Evolutionary conservation across 2,113 vertebrate genomes (phyloP).

Genomic region (Muntiacus muntjak): DNA sequence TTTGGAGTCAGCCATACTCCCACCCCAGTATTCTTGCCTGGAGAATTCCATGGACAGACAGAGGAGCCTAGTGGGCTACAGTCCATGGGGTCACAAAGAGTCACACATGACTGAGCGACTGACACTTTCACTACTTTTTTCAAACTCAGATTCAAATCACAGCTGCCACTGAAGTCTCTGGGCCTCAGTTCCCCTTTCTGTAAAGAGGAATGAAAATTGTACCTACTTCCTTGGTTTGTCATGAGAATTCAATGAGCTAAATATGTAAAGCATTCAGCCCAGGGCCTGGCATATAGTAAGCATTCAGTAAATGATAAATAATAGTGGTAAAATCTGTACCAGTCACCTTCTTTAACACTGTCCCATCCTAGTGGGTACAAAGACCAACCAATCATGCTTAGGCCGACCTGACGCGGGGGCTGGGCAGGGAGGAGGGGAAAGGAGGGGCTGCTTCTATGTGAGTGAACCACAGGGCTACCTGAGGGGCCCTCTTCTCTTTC

Average conservation of each 20-base stretch:
- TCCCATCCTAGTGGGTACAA: background rate
- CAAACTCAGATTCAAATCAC: background rate
- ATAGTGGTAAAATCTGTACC: background rate
- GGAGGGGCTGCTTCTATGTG: background rate
- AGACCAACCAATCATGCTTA: background rate
- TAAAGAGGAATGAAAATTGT: background rate
- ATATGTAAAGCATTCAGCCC: background rate
- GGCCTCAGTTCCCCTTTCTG: background rate
- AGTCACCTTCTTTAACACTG: background rate
- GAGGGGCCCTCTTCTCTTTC: background rate
- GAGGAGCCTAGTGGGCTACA: background rate
- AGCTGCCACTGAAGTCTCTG: background rate
- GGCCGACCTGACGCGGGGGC: rapidly evolving
- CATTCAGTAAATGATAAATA: background rate
- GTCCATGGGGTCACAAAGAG: background rate
- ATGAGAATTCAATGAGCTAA: background rate
- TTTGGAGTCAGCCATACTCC: background rate
- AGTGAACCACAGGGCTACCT: background rate
- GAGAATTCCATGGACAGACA: background rate
- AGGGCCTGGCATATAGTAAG: background rate
- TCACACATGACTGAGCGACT: background rate
- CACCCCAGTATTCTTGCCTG: background rate
- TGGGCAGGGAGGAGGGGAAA: background rate
- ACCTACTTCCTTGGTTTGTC: background rate
- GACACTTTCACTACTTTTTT: background rate